Conservation (phyloP, 2,113 vertebrate species). For the Silurus asotus region DNA sequence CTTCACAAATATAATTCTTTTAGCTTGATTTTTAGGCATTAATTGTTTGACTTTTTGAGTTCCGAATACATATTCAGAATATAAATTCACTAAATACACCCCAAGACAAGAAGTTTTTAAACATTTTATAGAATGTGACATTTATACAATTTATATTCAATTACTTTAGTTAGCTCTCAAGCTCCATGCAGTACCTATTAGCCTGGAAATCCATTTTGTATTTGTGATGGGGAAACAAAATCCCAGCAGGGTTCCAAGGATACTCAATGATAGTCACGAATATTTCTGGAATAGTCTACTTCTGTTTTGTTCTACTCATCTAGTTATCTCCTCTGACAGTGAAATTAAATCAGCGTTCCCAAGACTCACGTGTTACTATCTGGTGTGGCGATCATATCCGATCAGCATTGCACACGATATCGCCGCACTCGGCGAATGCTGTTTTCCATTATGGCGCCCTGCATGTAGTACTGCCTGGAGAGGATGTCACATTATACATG, state of each 20-base stretch:
- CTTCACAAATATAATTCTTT: neutral
- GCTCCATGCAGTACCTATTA: neutral
- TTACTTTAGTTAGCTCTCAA: neutral
- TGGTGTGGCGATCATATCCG: neutral
- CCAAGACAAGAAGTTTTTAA: neutral
- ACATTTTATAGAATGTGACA: neutral
- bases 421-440: neutral
- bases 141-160: neutral
- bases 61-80: neutral
- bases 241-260: neutral
- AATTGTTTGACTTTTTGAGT: neutral
- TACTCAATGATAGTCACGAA: neutral
- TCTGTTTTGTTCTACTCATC: neutral
- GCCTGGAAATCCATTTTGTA: neutral
- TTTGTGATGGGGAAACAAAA: neutral
- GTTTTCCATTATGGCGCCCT: constrained; percentile 20
- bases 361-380: neutral
- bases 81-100: neutral
- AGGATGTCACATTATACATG: constrained; percentile 38
- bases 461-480: neutral
- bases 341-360: constrained; percentile 2
- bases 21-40: neutral
- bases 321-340: neutral
- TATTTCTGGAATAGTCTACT: neutral
- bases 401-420: neutral